Conservation (phyloP, 2,113 vertebrate species). For the Pandion haliaetus region DNA sequence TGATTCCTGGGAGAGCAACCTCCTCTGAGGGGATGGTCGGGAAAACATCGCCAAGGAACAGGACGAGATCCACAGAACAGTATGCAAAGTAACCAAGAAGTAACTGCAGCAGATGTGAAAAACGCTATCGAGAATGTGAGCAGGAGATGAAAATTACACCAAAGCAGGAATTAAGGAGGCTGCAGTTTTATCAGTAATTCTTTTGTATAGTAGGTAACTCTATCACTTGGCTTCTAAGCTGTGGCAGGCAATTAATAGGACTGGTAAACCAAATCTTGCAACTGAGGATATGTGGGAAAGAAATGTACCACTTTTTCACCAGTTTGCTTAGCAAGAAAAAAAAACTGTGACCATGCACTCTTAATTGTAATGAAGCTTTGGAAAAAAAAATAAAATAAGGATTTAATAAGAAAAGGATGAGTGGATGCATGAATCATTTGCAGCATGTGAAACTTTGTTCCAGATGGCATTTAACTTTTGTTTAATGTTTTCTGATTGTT, state of each 20-base stretch:
- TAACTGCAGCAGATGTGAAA: not conserved
- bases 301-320: not conserved
- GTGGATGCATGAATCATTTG: not conserved
- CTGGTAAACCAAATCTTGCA: not conserved
- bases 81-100: not conserved
- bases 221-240: not conserved
- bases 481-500: not conserved
- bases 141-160: not conserved
- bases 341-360: not conserved
- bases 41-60: not conserved
- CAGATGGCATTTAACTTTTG: not conserved
- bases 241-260: not conserved
- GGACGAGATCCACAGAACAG: not conserved
- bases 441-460: not conserved
- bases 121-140: not conserved
- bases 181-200: not conserved
- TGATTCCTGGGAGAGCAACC: not conserved
- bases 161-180: not conserved
- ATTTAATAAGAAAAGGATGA: not conserved
- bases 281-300: not conserved
- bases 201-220: not conserved
- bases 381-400: not conserved
- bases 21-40: not conserved
- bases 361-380: not conserved
- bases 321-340: not conserved